A percentile compares a stretch with the other conserved stretches of the same genome.
phyloP scores from a whole-genome alignment of 2,113 vertebrate species.

The Agapornis roseicollis region DNA sequence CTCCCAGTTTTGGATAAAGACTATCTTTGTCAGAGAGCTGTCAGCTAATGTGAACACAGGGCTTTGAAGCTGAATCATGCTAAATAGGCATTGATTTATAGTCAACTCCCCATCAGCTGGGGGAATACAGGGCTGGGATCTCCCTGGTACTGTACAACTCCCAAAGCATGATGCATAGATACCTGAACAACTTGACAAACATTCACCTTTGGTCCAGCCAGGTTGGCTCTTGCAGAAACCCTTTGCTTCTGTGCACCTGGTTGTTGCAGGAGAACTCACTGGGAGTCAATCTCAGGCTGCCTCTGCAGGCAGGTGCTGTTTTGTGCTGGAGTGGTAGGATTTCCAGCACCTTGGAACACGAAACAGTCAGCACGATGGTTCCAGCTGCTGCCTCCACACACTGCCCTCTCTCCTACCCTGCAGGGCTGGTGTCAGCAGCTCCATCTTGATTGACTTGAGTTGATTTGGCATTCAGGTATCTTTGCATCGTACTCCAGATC shows the following conservation, averaged over 20 bases:
- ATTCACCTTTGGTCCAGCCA: not conserved
- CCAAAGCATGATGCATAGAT: not conserved
- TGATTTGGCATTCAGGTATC: not conserved
- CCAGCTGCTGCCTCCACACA: not conserved
- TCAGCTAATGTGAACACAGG: not conserved
- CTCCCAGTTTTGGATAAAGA: not conserved
- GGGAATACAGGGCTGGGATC: not conserved
- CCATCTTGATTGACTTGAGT: not conserved
- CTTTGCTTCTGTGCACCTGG: not conserved
- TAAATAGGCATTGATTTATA: not conserved
- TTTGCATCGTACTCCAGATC: not conserved
- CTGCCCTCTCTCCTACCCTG: not conserved
- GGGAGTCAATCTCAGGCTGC: not conserved
- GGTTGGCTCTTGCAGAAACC: not conserved
- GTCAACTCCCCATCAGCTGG: not conserved
- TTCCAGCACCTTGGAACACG: not conserved
- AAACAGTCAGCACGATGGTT: not conserved
- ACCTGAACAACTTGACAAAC: not conserved
- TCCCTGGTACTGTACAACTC: not conserved
- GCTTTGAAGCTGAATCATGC: not conserved
- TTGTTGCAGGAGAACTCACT: not conserved
- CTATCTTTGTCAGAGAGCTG: not conserved
- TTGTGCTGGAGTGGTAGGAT: not conserved
- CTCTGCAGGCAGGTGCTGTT: fast-evolving
- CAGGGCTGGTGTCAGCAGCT: not conserved